Evolutionary conservation across 2,888 invertebrate species (phyloP).

Genomic region (Tanypteryx hageni): DNA sequence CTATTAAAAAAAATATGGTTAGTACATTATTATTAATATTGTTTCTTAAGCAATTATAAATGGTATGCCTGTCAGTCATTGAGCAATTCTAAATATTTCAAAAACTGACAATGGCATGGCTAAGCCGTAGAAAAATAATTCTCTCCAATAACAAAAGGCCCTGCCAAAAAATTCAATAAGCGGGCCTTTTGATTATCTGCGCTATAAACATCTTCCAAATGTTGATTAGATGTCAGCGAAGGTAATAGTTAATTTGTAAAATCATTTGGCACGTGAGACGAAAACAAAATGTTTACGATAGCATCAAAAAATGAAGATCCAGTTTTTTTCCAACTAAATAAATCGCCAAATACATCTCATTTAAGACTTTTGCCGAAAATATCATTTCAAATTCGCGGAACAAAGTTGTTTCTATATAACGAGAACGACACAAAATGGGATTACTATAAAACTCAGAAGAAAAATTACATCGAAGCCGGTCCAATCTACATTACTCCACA

Average conservation of each 20-base stretch:
- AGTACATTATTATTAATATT: not conserved
- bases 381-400: not conserved
- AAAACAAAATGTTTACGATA: not conserved
- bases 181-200: not conserved
- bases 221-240: conserved; percentile 16
- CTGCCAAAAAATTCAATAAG: not conserved
- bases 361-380: not conserved
- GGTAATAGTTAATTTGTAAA: not conserved
- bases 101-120: not conserved
- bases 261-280: not conserved
- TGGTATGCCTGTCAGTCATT: not conserved
- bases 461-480: not conserved
- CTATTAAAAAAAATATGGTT: not conserved
- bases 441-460: not conserved
- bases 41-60: not conserved
- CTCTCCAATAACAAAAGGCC: not conserved
- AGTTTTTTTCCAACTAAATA: not conserved
- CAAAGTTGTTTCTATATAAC: not conserved
- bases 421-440: too few species aligned
- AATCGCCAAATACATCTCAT: not conserved
- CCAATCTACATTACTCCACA: not conserved
- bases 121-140: not conserved
- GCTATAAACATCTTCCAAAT: conserved; percentile 39
- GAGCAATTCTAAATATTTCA: conserved; percentile 29
- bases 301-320: not conserved